Conservation (phyloP, 2,797 vertebrate genomes). For the Anguilla megastoma region DNA sequence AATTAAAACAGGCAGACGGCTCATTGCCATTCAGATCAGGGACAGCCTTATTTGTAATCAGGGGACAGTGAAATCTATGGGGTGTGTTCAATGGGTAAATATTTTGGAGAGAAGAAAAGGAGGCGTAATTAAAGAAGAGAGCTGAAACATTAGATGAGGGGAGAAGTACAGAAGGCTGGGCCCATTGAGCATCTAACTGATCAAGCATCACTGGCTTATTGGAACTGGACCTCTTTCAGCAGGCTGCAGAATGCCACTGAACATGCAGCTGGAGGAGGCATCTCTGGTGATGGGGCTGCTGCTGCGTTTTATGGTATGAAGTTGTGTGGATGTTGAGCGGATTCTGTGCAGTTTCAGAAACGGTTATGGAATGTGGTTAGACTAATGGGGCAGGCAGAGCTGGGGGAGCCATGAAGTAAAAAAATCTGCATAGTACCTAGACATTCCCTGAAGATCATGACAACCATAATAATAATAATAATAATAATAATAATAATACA, state of each 20-base stretch:
- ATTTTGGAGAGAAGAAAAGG: conserved; percentile 64
- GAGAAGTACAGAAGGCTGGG: conserved; percentile 52
- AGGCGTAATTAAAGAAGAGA: conserved; percentile 65
- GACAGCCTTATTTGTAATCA: conserved; percentile 44
- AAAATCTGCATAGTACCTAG: background rate
- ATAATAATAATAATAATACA: background rate
- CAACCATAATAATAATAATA: background rate
- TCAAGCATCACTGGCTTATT: conserved; percentile 45
- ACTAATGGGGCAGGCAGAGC: background rate
- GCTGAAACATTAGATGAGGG: conserved; percentile 68
- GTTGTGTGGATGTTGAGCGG: background rate
- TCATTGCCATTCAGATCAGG: conserved; percentile 58
- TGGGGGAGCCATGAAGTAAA: background rate
- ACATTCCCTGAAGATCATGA: background rate
- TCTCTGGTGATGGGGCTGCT: background rate
- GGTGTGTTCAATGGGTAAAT: conserved; percentile 63
- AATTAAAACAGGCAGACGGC: background rate
- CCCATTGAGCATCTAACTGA: conserved; percentile 68
- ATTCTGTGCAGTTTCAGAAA: background rate
- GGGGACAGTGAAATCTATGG: conserved; percentile 54
- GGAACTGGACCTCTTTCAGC: conserved; percentile 58
- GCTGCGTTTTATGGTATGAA: background rate
- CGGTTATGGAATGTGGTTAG: conserved; percentile 26
- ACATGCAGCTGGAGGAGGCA: background rate
- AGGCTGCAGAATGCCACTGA: background rate